These are phyloP conservation scores for Malurus alboscapulatus DNA, from an alignment of 2,113 vertebrate species.

Conservation along the genomic window DNA sequence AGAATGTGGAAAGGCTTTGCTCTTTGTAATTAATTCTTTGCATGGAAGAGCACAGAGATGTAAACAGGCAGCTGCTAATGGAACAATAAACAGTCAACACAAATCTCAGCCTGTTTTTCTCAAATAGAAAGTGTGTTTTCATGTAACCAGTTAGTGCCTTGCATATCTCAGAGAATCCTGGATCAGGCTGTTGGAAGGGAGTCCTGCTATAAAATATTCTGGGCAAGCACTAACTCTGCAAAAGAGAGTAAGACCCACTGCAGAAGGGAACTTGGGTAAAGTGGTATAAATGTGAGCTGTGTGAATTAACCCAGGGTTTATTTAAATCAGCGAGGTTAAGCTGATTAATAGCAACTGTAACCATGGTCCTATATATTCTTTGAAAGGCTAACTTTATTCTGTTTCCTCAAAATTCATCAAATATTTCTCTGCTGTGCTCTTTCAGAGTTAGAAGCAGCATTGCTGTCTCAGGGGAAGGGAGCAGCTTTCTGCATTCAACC, in stretches of 20 bases:
- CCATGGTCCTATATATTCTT: neutral
- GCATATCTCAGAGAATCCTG: neutral
- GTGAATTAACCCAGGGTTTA: neutral
- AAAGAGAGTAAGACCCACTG: neutral
- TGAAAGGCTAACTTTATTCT: neutral
- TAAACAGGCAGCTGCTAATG: conserved; percentile 2
- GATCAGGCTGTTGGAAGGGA: neutral
- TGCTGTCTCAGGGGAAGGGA: conserved; percentile 86
- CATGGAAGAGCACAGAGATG: neutral
- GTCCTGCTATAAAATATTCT: neutral
- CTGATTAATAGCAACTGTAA: neutral
- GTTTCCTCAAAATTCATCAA: neutral
- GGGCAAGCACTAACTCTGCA: neutral
- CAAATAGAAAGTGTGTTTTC: neutral
- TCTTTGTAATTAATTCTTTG: conserved; percentile 2
- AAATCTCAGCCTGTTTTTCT: neutral
- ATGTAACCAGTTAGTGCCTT: neutral
- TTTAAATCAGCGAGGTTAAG: neutral
- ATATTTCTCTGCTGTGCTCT: neutral
- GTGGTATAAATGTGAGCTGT: neutral
- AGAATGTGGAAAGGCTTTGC: neutral
- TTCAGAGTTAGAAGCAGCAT: conserved; percentile 77
- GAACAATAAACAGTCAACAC: neutral
- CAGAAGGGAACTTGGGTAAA: neutral
- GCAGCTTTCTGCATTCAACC: conserved; percentile 80